Percentiles rank a stretch among this genome's conserved stretches.
These are phyloP conservation scores for Druceiella hillmani DNA, from an alignment of 2,888 invertebrate species.

Conservation along the genomic window DNA sequence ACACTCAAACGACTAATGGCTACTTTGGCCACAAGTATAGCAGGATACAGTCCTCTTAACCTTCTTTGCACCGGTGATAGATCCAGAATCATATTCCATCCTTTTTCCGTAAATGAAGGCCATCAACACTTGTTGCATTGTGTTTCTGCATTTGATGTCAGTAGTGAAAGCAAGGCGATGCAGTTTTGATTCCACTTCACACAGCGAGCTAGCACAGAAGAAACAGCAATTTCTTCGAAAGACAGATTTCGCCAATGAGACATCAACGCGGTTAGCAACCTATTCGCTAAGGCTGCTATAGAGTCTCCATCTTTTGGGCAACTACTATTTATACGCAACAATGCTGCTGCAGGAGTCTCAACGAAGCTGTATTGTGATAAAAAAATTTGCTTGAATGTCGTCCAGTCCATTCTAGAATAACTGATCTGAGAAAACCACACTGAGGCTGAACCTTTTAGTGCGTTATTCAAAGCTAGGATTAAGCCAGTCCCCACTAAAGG, in stretches of 20 bases:
- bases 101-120: constrained; percentile 3
- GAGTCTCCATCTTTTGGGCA: constrained; percentile 14
- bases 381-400: constrained; percentile 13
- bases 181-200: constrained; percentile 11
- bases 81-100: not conserved
- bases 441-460: constrained; percentile 9
- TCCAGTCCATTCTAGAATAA: constrained; percentile 13
- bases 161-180: constrained; percentile 16
- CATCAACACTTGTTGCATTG: constrained; percentile 12
- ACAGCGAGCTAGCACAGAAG: constrained; percentile 13
- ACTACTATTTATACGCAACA: constrained; percentile 7
- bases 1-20: not conserved
- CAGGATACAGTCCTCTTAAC: not conserved
- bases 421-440: constrained; percentile 12
- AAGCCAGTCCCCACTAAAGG: constrained; percentile 8
- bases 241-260: not conserved
- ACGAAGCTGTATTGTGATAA: constrained; percentile 8
- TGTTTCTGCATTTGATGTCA: constrained; percentile 11
- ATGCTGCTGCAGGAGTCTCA: constrained; percentile 12
- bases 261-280: constrained; percentile 7
- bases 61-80: not conserved
- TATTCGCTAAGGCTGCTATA: constrained; percentile 11
- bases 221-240: constrained; percentile 11
- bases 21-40: not conserved
- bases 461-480: constrained; percentile 9